Conservation (phyloP, 2,113 vertebrate genomes). For the Tyto alba region DNA sequence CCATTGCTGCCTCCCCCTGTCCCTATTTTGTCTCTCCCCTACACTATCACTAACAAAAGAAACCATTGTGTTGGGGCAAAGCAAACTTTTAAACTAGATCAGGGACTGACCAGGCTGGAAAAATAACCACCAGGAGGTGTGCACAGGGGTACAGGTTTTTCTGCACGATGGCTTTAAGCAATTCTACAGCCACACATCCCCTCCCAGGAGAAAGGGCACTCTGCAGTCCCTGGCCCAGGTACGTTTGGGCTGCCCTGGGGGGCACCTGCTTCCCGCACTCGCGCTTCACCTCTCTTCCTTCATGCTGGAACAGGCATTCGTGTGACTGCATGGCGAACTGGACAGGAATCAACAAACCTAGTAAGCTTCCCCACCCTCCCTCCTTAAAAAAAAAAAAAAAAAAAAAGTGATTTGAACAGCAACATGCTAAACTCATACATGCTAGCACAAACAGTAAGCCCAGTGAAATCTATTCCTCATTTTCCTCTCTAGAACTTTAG, state of each 20-base stretch:
- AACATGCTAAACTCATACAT: neutral
- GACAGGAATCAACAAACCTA: neutral
- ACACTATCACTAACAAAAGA: neutral
- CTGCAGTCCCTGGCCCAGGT: neutral
- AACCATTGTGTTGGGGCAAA: neutral
- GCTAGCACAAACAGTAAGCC: neutral
- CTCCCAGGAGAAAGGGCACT: neutral
- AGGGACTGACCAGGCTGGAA: neutral
- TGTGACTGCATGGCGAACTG: neutral
- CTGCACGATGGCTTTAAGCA: neutral
- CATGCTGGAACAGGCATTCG: accelerated
- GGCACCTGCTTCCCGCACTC: neutral
- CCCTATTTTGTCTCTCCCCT: neutral
- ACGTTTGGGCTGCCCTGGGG: neutral
- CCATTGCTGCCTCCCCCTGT: neutral
- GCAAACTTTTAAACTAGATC: neutral
- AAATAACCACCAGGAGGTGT: neutral
- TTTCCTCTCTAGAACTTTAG: neutral
- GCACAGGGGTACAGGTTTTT: accelerated
- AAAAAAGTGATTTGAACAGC: neutral
- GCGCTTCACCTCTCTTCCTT: neutral
- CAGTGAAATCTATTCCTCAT: neutral
- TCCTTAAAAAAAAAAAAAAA: neutral
- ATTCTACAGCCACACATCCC: neutral
- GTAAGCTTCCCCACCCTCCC: neutral